phyloP scores from a whole-genome alignment of 1,140 invertebrate species.

The Sycophila sp. region DNA sequence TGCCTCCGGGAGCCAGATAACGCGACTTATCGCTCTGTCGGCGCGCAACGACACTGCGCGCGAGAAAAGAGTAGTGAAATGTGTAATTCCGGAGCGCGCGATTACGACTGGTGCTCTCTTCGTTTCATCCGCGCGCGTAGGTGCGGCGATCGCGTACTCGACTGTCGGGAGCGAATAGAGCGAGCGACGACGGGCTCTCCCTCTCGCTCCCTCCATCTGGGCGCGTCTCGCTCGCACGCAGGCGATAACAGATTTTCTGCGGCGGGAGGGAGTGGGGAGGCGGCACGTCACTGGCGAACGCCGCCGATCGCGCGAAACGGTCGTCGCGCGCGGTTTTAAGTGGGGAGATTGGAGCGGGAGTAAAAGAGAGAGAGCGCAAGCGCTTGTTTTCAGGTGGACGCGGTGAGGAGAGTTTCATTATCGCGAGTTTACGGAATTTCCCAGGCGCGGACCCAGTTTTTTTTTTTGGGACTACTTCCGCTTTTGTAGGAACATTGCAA shows the following conservation, averaged over 20 bases:
- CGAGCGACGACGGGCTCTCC: not conserved
- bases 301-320: not conserved
- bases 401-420: too few relatives aligned
- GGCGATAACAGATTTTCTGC: not conserved
- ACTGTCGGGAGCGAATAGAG: not conserved
- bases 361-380: too few relatives aligned
- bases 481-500: too few relatives aligned
- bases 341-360: too few relatives aligned
- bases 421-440: too few relatives aligned
- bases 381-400: too few relatives aligned
- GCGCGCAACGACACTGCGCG: not conserved
- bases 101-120: too few relatives aligned
- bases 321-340: not conserved
- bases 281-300: conserved; percentile 19
- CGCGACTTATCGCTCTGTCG: not conserved
- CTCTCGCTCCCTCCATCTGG: not conserved
- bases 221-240: not conserved
- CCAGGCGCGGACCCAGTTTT: too few relatives aligned
- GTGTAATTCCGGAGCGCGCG: too few relatives aligned
- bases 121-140: not conserved
- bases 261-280: not conserved
- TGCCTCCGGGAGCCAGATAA: too few relatives aligned
- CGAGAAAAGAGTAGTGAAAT: not conserved
- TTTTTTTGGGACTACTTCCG: too few relatives aligned
- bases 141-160: not conserved